Conservation (phyloP, 2,888 invertebrate genomes). For the Neoascia interrupta region DNA sequence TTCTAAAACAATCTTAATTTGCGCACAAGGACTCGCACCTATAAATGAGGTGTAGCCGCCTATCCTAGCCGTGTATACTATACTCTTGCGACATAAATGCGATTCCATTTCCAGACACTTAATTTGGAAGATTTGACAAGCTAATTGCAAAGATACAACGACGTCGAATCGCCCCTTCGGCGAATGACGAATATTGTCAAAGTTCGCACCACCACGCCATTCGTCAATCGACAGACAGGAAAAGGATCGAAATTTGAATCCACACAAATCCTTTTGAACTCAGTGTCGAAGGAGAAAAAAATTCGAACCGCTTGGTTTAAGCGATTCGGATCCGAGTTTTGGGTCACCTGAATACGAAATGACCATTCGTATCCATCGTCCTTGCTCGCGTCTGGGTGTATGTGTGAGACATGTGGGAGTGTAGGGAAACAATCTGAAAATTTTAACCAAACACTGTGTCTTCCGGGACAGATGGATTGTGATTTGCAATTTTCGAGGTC, state of each 20-base stretch:
- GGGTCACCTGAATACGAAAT: conserved; percentile 70
- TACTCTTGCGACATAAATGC: conserved; percentile 41
- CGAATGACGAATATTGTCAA: conserved; percentile 46
- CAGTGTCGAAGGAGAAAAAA: conserved; percentile 2
- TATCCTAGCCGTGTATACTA: background rate
- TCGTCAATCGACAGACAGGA: conserved; percentile 19
- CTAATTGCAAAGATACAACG: conserved; percentile 46
- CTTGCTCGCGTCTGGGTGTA: background rate
- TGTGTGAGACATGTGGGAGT: too few species aligned
- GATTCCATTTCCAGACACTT: conserved; percentile 65
- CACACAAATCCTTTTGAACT: conserved; percentile 43
- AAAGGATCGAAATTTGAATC: too few species aligned
- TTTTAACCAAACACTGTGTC: conserved; percentile 59
- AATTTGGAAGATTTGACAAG: conserved; percentile 66
- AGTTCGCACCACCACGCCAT: conserved; percentile 57
- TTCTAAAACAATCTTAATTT: conserved; percentile 62
- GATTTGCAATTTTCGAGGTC: conserved; percentile 68
- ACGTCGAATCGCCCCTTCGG: background rate
- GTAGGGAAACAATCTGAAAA: conserved; percentile 58
- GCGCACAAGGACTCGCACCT: conserved; percentile 44
- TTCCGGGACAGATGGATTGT: conserved; percentile 67
- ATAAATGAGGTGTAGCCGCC: background rate
- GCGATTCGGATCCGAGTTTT: conserved; percentile 56
- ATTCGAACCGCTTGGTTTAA: conserved; percentile 54
- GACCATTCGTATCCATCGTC: too few species aligned